Conservation (phyloP, 2,888 invertebrate genomes). For the Clivina fossor region DNA sequence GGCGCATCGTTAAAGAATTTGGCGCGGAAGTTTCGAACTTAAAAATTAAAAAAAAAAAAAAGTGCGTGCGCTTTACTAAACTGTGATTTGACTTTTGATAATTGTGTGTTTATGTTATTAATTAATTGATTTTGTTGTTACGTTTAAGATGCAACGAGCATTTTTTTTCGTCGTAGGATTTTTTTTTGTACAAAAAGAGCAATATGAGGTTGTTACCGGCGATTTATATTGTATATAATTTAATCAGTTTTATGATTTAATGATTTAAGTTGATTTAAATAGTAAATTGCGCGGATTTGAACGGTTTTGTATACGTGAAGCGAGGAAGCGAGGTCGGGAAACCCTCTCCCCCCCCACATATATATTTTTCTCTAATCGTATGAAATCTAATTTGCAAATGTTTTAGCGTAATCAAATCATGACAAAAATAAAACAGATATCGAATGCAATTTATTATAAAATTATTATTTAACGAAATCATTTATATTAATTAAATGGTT, state of each 20-base stretch:
- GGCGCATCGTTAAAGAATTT: constrained; percentile 45
- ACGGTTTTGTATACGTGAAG: too few relatives aligned
- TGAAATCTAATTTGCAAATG: too few relatives aligned
- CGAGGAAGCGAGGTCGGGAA: too few relatives aligned
- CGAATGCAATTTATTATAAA: too few relatives aligned
- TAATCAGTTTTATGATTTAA: constrained; percentile 35
- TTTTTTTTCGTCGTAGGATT: constrained; percentile 9
- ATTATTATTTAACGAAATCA: too few relatives aligned
- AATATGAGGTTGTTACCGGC: constrained; percentile 34
- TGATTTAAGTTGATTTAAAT: too few relatives aligned
- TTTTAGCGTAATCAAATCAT: too few relatives aligned
- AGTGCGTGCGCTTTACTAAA: constrained; percentile 23
- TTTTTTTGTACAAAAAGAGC: constrained; percentile 32
- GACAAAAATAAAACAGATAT: too few relatives aligned
- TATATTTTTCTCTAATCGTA: too few relatives aligned
- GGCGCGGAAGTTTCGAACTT: not conserved
- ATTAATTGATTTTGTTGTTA: constrained; percentile 30
- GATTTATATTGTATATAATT: constrained; percentile 33
- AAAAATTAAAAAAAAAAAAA: not conserved
- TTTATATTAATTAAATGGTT: too few relatives aligned
- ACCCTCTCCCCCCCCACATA: too few relatives aligned
- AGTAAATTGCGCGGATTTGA: too few relatives aligned
- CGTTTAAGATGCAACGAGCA: constrained; percentile 20
- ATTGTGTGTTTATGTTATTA: constrained; percentile 30
- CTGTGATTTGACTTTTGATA: constrained; percentile 34